Evolutionary conservation across 2,113 vertebrate species (phyloP), one percentile per base, ranked within the genome.

Genomic region (Periophthalmodon schlosseri): DNA sequence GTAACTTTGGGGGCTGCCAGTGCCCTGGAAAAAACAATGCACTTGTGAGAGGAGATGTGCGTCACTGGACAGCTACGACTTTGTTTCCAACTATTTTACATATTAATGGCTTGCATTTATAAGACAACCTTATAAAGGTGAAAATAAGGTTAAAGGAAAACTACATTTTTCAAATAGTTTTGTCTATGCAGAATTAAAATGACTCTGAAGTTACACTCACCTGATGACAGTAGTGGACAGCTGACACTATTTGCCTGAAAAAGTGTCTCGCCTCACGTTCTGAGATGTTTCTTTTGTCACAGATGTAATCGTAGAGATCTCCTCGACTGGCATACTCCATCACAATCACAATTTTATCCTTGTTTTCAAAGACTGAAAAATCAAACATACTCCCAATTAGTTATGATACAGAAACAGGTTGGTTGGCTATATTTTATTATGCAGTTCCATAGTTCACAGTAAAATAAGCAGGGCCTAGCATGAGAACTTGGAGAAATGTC

Each of bases 311-410:
- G 0, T 98, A 99, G 46, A 99, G 94, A 80, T 99, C 98, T 0
- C 98, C 97, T 3, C 85, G 92, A 91, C 96, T 97, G 88, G 97
- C 98, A 0, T 96, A 98, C 44, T 99, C 98, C 98, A 99, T 99
- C 89, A 98, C 95, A 0, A 99, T 99, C 81, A 99, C 98, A 0
- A 99, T 99, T 89, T 98, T 99, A 88, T 95, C 96, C 90, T 95
- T 98, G 89, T 95, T 99, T 85, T 99, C 98, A 58, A 99, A 99
- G 79, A 99, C 98, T 99, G 84, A 0, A 1, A 56, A 14, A 64
- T 1, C 21, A 76, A 64, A 68, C 64, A 57, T 13, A 64, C 14
- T 4, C 1, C 3, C 0, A 61, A 49, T 36, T 28, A 77, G 46
- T 70, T 7, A 68, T 54, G 18, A n/a, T 60, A 63, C 71, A 77